phyloP scores from a whole-genome alignment of 2,113 vertebrate genomes.

The Paraplagusia blochii region DNA sequence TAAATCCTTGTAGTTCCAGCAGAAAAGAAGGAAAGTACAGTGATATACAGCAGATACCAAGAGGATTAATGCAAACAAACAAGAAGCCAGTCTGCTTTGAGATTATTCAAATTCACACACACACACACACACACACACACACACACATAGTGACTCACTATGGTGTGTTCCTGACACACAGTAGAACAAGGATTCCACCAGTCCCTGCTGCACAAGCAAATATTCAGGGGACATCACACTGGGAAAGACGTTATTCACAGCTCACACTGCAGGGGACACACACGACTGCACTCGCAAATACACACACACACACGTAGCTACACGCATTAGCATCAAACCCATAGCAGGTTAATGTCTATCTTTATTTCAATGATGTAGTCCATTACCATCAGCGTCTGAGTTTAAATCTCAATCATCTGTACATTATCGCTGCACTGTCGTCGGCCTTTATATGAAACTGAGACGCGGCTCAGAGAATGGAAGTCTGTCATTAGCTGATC shows the following conservation, averaged over 20 bases:
- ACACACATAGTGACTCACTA: constrained; percentile 10
- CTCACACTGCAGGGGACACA: constrained; percentile 17
- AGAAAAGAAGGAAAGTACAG: constrained; percentile 19
- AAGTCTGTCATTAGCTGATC: background rate
- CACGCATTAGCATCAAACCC: background rate
- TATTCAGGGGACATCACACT: constrained; percentile 50
- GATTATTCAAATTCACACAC: constrained; percentile 27
- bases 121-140: constrained; percentile 10
- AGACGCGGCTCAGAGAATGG: too few relatives aligned
- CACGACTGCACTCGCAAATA: constrained; percentile 12
- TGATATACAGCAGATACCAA: constrained; percentile 16
- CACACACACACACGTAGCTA: constrained; percentile 1
- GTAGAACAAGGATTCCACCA: constrained; percentile 43
- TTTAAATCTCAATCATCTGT: constrained; percentile 28
- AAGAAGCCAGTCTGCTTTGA: constrained; percentile 13
- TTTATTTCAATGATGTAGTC: constrained; percentile 27
- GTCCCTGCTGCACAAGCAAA: constrained; percentile 42
- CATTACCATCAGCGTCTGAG: constrained; percentile 26
- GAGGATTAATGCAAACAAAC: constrained; percentile 13
- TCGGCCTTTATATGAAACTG: too few relatives aligned
- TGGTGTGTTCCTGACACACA: constrained; percentile 24
- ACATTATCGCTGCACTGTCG: background rate
- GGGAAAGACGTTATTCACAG: constrained; percentile 59
- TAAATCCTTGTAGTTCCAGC: constrained; percentile 9
- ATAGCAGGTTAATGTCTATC: constrained; percentile 24